Evolutionary conservation across 1,140 invertebrate species (phyloP).

Genomic region (Microvelia longipes): DNA sequence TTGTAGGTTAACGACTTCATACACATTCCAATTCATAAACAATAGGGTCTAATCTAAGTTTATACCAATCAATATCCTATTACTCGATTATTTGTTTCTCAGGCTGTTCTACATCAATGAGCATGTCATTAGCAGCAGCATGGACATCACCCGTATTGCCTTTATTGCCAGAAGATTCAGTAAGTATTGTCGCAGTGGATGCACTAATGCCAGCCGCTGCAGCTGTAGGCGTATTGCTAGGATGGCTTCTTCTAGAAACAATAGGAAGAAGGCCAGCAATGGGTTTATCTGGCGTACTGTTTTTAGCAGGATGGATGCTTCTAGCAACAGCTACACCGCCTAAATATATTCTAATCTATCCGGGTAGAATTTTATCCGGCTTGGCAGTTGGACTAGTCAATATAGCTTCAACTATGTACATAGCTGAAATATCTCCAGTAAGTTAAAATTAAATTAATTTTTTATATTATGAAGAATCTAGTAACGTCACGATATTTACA

Average conservation of each 20-base stretch:
- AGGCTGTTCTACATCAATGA: constrained; percentile 8
- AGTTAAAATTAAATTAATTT: neutral
- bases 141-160: constrained; percentile 6
- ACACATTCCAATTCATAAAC: too few relatives aligned
- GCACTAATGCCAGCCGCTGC: neutral
- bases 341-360: neutral
- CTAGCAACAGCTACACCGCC: neutral
- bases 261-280: neutral
- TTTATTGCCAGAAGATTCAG: neutral
- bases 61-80: too few relatives aligned
- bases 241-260: neutral
- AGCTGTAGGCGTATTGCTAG: neutral
- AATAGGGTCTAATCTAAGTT: too few relatives aligned
- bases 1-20: too few relatives aligned
- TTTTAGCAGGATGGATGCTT: neutral
- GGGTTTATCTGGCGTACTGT: neutral
- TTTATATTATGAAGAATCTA: too few relatives aligned
- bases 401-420: constrained; percentile 3
- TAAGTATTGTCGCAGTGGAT: neutral
- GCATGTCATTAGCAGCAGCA: neutral
- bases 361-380: neutral
- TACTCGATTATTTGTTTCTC: too few relatives aligned
- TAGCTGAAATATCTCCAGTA: constrained; percentile 6
- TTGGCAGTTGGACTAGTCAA: constrained; percentile 1
- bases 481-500: too few relatives aligned